Evolutionary conservation across 2,797 vertebrate species (phyloP).

Genomic region (Brotula barbata): DNA sequence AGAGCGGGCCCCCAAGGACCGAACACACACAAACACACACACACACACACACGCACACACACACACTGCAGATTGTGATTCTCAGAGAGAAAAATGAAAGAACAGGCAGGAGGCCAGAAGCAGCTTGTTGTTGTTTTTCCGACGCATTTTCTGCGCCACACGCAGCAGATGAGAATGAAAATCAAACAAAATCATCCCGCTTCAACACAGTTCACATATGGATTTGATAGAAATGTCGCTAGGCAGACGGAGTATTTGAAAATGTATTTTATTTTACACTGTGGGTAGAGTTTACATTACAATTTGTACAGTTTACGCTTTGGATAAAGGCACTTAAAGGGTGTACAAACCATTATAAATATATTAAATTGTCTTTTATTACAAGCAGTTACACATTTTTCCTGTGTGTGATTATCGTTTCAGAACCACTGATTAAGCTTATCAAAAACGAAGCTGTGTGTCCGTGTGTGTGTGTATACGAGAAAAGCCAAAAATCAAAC

Average conservation of each 20-base stretch:
- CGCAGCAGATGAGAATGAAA: not conserved
- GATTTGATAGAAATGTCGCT: not conserved
- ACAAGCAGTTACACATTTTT: slow-evolving; percentile 79
- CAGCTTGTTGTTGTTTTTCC: slow-evolving; percentile 28
- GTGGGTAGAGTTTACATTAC: slow-evolving; percentile 65
- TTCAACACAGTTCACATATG: no score
- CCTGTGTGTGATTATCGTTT: slow-evolving; percentile 45
- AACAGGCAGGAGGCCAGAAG: slow-evolving; percentile 64
- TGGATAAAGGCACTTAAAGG: slow-evolving; percentile 75
- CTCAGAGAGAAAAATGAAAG: slow-evolving; percentile 84
- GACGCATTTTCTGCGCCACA: slow-evolving; percentile 47
- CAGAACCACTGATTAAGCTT: slow-evolving; percentile 55
- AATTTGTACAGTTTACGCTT: slow-evolving; percentile 65
- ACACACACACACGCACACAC: slow-evolving; percentile 10
- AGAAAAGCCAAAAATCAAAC: slow-evolving; percentile 28
- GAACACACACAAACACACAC: slow-evolving; percentile 16
- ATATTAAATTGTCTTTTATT: slow-evolving; percentile 89
- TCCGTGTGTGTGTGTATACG: not conserved
- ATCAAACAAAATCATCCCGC: not conserved
- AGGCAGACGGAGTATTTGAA: slow-evolving; percentile 34
- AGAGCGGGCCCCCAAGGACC: slow-evolving; percentile 82
- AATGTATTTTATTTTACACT: slow-evolving; percentile 47
- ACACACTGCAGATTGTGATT: slow-evolving; percentile 83
- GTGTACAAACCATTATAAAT: slow-evolving; percentile 73
- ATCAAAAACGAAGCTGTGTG: slow-evolving; percentile 11